phyloP scores from a whole-genome alignment of 2,888 invertebrate species.

The Anthophora plumipes region DNA sequence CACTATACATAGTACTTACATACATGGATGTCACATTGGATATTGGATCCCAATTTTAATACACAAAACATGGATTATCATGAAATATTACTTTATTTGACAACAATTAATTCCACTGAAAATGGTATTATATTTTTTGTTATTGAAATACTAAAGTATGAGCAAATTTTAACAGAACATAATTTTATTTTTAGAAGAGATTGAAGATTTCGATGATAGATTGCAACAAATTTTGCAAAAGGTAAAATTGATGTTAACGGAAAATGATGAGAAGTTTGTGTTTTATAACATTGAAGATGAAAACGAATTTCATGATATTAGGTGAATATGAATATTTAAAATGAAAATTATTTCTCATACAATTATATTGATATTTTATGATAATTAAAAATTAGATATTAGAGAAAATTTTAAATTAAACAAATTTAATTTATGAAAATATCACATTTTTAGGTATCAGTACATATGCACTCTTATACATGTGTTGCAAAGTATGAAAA shows the following conservation, averaged over 20 bases:
- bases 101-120: constrained; percentile 45
- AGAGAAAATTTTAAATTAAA: background rate
- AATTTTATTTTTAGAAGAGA: constrained; percentile 68
- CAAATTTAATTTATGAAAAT: background rate
- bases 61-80: constrained; percentile 68
- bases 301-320: constrained; percentile 43
- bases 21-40: background rate
- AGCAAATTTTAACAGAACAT: background rate
- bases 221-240: constrained; percentile 74
- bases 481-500: constrained; percentile 67
- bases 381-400: background rate
- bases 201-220: constrained; percentile 72
- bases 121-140: constrained; percentile 59
- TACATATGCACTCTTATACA: constrained; percentile 71
- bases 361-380: background rate
- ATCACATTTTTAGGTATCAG: constrained; percentile 66
- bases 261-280: constrained; percentile 82
- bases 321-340: constrained; percentile 3
- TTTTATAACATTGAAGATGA: constrained; percentile 73
- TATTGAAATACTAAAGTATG: background rate
- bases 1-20: too few species aligned
- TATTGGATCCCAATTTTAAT: background rate
- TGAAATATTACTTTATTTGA: constrained; percentile 68
- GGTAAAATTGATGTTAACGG: constrained; percentile 83
- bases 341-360: background rate